phyloP scores from a whole-genome alignment of 2,888 invertebrate genomes.

The Icerya purchasi region DNA sequence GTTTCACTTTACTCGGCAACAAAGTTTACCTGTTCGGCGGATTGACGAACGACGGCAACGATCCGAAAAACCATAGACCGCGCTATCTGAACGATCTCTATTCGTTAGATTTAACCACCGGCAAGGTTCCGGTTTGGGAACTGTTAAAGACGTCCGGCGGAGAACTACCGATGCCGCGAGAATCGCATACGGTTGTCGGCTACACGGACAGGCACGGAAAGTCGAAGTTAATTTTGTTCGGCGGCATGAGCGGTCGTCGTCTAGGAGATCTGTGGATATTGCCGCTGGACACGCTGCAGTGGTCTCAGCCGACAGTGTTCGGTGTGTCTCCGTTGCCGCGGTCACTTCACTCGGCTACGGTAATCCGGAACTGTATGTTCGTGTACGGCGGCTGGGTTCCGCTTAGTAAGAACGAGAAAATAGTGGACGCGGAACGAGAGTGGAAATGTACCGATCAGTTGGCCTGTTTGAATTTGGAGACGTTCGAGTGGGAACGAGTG shows the following conservation, averaged over 20 bases:
- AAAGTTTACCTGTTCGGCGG: conserved; percentile 94
- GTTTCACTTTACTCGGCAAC: conserved; percentile 83
- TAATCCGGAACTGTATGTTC: conserved; percentile 89
- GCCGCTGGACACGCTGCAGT: conserved; percentile 63
- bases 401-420: conserved; percentile 63
- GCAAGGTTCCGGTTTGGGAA: conserved; percentile 60
- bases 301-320: conserved; percentile 70
- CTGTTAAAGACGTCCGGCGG: conserved; percentile 76
- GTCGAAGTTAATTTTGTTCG: conserved; percentile 80
- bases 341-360: conserved; percentile 86
- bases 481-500: conserved; percentile 82
- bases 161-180: conserved; percentile 76
- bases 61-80: conserved; percentile 93
- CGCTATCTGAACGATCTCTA: conserved; percentile 91
- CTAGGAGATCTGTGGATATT: conserved; percentile 95
- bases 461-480: conserved; percentile 74
- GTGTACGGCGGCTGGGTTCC: conserved; percentile 99
- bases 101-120: conserved; percentile 65
- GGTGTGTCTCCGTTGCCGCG: conserved; percentile 80
- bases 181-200: conserved; percentile 89
- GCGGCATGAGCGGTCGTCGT: conserved; percentile 95
- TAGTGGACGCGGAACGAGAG: conserved; percentile 88
- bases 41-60: conserved; percentile 90
- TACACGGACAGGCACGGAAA: conserved; percentile 60
- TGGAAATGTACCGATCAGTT: conserved; percentile 98